Percentiles rank a stretch among this genome's conserved stretches.
phyloP scores from a whole-genome alignment of 2,113 vertebrate species.

The Burhinus bistriatus region DNA sequence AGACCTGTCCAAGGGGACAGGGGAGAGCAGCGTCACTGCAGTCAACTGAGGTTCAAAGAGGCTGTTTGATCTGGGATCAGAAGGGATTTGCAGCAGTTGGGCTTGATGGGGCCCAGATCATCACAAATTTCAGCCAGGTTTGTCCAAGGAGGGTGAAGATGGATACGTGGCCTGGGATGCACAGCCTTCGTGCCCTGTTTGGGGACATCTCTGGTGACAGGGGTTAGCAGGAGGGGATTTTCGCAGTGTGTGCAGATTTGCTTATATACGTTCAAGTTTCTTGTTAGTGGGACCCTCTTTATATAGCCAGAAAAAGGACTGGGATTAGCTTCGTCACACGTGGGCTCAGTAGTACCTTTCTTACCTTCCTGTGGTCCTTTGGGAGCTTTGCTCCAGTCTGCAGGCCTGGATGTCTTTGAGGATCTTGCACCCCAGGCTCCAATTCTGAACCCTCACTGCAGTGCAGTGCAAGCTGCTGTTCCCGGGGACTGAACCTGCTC shows the following conservation, averaged over 20 bases:
- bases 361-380: not conserved
- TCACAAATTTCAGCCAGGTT: not conserved
- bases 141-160: not conserved
- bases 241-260: not conserved
- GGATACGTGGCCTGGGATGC: not conserved
- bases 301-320: not conserved
- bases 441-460: not conserved
- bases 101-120: not conserved
- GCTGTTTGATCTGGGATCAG: not conserved
- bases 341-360: not conserved
- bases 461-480: not conserved
- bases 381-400: not conserved
- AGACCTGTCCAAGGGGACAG: not conserved
- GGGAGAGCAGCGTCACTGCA: not conserved
- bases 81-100: not conserved
- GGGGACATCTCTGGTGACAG: not conserved
- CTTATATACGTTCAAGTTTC: not conserved
- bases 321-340: not conserved
- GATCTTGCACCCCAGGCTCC: not conserved
- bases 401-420: not conserved
- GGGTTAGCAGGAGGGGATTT: not conserved
- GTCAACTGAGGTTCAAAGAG: not conserved
- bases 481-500: not conserved
- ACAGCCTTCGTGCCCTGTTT: not conserved
- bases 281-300: not conserved